Conservation (phyloP, 2,888 invertebrate species). For the Xestia xanthographa region DNA sequence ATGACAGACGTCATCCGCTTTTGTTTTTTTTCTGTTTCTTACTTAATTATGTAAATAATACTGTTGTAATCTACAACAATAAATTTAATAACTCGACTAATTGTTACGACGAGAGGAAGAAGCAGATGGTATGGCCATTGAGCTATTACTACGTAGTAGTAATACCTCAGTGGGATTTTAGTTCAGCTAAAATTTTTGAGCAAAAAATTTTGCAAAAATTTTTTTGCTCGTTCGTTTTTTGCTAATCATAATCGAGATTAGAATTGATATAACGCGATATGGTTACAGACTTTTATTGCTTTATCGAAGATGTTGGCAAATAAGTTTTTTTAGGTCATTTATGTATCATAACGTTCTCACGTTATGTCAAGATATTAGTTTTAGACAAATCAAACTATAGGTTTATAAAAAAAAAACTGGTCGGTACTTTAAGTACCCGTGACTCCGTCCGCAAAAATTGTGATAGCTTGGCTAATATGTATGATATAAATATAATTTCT, state of each 20-base stretch:
- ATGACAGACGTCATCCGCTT: conserved; percentile 13
- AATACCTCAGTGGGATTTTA: no score
- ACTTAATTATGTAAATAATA: background rate
- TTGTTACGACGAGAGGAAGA: background rate
- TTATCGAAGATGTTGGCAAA: conserved; percentile 12
- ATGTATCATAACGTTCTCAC: background rate
- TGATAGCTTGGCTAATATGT: background rate
- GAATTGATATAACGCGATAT: conserved; percentile 26
- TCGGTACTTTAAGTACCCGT: no score
- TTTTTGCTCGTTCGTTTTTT: conserved; percentile 27
- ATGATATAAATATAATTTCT: background rate
- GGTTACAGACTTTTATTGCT: conserved; percentile 30
- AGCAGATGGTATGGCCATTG: conserved; percentile 35
- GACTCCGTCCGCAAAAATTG: no score
- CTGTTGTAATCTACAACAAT: background rate
- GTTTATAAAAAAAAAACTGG: background rate
- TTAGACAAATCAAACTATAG: no score
- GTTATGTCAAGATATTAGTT: background rate
- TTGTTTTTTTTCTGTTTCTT: background rate
- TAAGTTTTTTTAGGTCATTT: conserved; percentile 15
- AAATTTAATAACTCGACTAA: background rate
- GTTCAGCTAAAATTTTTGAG: background rate
- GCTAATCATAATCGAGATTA: conserved; percentile 38
- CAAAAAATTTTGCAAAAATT: background rate
- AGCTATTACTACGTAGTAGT: no score